Percentiles rank a stretch among this genome's conserved stretches.
phyloP scores from a whole-genome alignment of 1,140 invertebrate species.

The Vollenhovia emeryi region DNA sequence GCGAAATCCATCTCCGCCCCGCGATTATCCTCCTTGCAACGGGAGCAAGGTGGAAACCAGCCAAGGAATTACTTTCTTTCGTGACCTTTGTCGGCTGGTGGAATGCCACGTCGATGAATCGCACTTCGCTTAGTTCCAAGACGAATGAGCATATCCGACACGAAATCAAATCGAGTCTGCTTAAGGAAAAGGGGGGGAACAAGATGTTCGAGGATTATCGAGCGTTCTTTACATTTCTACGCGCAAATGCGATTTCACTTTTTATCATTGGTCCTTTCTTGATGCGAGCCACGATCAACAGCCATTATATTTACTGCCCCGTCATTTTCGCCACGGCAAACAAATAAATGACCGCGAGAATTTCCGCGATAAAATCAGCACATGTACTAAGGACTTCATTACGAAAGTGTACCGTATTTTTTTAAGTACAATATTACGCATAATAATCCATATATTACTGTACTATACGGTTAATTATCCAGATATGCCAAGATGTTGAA shows the following conservation, averaged over 20 bases:
- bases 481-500: neutral
- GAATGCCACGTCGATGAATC: conserved; percentile 52
- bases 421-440: neutral
- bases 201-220: neutral
- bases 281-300: neutral
- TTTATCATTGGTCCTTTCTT: neutral
- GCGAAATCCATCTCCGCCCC: conserved; percentile 41
- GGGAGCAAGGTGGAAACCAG: conserved; percentile 42
- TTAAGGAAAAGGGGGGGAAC: neutral
- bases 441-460: neutral
- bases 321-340: neutral
- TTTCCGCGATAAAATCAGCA: neutral
- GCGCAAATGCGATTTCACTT: neutral
- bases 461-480: neutral
- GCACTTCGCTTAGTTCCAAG: neutral
- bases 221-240: neutral
- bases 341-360: neutral
- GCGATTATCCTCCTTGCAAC: conserved; percentile 59
- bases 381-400: neutral
- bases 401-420: neutral
- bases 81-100: conserved; percentile 57
- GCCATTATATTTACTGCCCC: neutral
- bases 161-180: conserved; percentile 23
- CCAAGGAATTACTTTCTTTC: conserved; percentile 57
- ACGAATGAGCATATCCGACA: conserved; percentile 29